Percentiles rank a stretch among this genome's conserved stretches.
These are phyloP conservation scores for Invenusta paracnida DNA, from an alignment of 2,888 invertebrate genomes.

Conservation along the genomic window DNA sequence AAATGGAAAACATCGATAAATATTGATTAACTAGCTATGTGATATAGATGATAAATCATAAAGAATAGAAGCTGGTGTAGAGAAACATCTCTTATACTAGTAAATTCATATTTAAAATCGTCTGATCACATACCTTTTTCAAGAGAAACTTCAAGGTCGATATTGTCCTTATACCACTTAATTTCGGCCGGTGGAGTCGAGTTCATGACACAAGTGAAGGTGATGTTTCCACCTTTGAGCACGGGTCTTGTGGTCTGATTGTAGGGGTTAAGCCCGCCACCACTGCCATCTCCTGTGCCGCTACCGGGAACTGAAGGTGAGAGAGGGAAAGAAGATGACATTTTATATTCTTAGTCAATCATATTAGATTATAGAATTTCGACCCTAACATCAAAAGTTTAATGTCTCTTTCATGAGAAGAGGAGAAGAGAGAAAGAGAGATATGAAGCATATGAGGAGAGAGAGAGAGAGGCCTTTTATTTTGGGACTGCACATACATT, in stretches of 20 bases:
- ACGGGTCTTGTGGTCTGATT: background rate
- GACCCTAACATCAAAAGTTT: no score
- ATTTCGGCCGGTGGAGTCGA: conserved; percentile 41
- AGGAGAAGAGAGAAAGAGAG: no score
- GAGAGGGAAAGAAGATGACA: no score
- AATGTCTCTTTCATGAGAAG: no score
- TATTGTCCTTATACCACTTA: conserved; percentile 41
- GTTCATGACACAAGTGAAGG: conserved; percentile 39
- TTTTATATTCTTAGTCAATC: no score
- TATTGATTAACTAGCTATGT: background rate
- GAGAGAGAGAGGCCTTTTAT: no score
- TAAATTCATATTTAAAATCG: background rate
- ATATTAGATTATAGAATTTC: no score
- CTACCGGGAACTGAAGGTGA: background rate
- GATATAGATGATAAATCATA: no score
- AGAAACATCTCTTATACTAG: background rate
- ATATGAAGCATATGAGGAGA: no score
- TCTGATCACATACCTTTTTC: background rate
- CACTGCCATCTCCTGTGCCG: background rate
- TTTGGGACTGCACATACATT: no score
- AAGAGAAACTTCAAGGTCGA: no score
- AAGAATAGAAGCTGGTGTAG: no score
- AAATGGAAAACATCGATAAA: background rate
- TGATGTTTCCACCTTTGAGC: conserved; percentile 40
- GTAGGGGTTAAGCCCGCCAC: background rate